Evolutionary conservation across 2,888 invertebrate species (phyloP).

Genomic region (Poecilobothrus nobilitatus): DNA sequence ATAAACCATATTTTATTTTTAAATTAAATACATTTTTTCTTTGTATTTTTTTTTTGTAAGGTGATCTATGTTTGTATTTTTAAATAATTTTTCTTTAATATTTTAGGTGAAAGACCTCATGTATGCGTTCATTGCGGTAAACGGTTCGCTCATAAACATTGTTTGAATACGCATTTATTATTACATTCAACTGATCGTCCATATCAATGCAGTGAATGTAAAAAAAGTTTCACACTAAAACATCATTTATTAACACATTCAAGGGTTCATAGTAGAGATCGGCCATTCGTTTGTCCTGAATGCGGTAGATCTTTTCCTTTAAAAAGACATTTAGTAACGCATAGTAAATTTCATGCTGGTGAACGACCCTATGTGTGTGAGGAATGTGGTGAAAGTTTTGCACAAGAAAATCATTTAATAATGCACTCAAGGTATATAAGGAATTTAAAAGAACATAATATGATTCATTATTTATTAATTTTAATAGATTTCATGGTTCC

Average conservation of each 20-base stretch:
- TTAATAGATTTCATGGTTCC: slow-evolving; percentile 77
- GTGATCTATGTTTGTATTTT: background rate
- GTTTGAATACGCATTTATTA: slow-evolving; percentile 71
- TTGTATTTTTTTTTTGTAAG: no score
- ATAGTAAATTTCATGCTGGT: slow-evolving; percentile 78
- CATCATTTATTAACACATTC: slow-evolving; percentile 76
- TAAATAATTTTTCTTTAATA: slow-evolving; percentile 7
- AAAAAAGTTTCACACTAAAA: slow-evolving; percentile 77
- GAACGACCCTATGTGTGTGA: slow-evolving; percentile 77
- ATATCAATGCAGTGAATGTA: slow-evolving; percentile 75
- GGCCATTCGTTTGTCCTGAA: slow-evolving; percentile 73
- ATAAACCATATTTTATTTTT: no score
- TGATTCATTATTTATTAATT: background rate
- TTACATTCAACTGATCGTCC: slow-evolving; percentile 74
- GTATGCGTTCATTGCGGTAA: slow-evolving; percentile 72
- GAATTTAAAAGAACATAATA: background rate
- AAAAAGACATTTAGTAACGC: slow-evolving; percentile 73
- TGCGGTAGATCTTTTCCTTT: slow-evolving; percentile 75
- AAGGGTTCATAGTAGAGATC: slow-evolving; percentile 68
- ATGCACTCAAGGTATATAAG: slow-evolving; percentile 45
- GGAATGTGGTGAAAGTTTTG: slow-evolving; percentile 89
- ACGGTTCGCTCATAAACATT: slow-evolving; percentile 73
- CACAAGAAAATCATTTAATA: slow-evolving; percentile 69
- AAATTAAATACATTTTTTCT: no score
- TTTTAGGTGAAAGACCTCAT: slow-evolving; percentile 62